Conservation (phyloP, 2,113 vertebrate genomes). For the Spermophilus dauricus region DNA sequence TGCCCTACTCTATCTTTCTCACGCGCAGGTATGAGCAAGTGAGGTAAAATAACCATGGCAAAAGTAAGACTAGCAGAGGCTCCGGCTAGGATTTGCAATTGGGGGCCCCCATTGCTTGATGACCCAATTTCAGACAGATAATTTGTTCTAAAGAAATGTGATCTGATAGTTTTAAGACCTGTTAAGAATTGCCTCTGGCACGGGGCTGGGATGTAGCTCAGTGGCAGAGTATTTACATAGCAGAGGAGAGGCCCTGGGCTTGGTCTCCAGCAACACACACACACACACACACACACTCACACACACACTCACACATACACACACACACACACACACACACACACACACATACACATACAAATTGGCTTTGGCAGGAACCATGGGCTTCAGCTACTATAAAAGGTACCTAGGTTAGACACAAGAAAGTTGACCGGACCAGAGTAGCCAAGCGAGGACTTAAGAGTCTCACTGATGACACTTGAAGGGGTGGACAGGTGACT, state of each 20-base stretch:
- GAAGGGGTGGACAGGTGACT: background rate
- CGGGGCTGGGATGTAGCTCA: background rate
- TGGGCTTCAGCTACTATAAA: background rate
- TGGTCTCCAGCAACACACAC: background rate
- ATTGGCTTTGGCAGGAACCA: background rate
- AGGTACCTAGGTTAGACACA: background rate
- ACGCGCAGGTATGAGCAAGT: background rate
- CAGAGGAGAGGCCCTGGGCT: background rate
- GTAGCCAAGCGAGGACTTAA: background rate
- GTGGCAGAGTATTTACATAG: background rate
- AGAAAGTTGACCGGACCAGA: background rate
- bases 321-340: background rate
- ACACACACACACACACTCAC: background rate
- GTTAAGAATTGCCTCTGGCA: background rate
- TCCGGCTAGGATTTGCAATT: background rate
- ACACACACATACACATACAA: background rate
- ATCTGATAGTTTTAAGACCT: conserved; percentile 22
- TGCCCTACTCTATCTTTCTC: background rate
- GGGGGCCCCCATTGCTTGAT: background rate
- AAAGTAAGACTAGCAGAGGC: background rate
- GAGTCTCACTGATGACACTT: background rate
- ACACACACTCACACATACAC: background rate
- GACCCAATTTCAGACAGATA: background rate
- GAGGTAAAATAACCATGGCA: background rate
- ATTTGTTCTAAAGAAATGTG: conserved; percentile 34